Conservation (phyloP, 2,888 invertebrate genomes). For the Erebia ligea region DNA sequence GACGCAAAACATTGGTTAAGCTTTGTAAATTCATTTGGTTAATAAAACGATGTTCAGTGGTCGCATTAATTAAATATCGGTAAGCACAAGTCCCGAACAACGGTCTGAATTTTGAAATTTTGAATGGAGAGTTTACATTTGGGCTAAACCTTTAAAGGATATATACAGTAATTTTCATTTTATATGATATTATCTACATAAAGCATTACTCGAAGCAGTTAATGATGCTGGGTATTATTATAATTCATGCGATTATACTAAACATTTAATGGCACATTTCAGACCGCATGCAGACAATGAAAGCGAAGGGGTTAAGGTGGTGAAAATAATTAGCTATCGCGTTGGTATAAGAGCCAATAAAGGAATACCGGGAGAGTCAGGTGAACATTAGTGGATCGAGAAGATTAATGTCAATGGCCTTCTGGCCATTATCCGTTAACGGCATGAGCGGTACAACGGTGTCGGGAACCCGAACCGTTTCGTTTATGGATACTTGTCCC, state of each 20-base stretch:
- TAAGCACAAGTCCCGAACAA: slow-evolving; percentile 8
- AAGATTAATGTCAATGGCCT: slow-evolving; percentile 62
- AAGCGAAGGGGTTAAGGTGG: slow-evolving; percentile 50
- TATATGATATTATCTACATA: slow-evolving; percentile 35
- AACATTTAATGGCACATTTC: slow-evolving; percentile 45
- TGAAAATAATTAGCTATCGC: slow-evolving; percentile 46
- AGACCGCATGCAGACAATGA: slow-evolving; percentile 49
- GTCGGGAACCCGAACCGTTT: slow-evolving; percentile 58
- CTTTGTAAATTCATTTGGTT: slow-evolving; percentile 18
- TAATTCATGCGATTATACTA: slow-evolving; percentile 46
- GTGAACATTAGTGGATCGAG: slow-evolving; percentile 53
- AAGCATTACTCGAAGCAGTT: slow-evolving; percentile 40
- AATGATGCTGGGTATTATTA: slow-evolving; percentile 41
- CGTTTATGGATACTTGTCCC: slow-evolving; percentile 55
- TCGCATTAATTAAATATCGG: slow-evolving; percentile 15
- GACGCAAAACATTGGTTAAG: slow-evolving; percentile 18
- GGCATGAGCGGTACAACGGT: slow-evolving; percentile 58
- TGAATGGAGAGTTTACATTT: slow-evolving; percentile 4
- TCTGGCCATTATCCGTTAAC: slow-evolving; percentile 62
- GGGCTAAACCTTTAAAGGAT: neutral
- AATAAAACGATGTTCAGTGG: slow-evolving; percentile 17
- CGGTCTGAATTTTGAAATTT: neutral
- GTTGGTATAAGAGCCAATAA: slow-evolving; percentile 50
- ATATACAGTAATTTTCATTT: slow-evolving; percentile 12
- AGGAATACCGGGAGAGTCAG: slow-evolving; percentile 55